Evolutionary conservation across 2,113 vertebrate genomes (phyloP), one percentile per base, ranked within the genome.

Genomic region (Spea multiplicata): DNA sequence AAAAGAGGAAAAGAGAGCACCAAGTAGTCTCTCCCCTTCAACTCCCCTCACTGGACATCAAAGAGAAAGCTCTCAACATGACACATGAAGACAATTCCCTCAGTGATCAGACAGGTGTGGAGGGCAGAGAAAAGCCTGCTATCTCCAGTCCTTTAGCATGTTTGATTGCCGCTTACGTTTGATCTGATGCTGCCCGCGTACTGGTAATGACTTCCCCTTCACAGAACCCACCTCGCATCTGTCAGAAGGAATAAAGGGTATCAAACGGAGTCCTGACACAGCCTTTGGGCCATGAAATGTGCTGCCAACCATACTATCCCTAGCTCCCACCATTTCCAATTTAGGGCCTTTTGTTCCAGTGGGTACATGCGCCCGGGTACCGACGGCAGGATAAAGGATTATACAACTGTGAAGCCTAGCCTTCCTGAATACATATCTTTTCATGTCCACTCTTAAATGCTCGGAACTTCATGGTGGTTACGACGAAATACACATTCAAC

Each of bases 201-300:
- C 86, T 87, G 82, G 89, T 91, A 91, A 93, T 92, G 89, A 92
- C 91, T 92, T 93, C 87, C 89, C 90, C 85, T 85, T 88, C 17
- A 30, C 82, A 86, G 89, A 91, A 90, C 86, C 83, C 88, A 91
- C 88, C 89, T 90, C 88, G 50, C 89, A 91, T 89, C 91, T 94
- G 93, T 94, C 93, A 95, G 78, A 72, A 81, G 44, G 90, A 92
- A 95, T 93, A 95, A 95, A 94, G 88, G 88, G 86, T 86, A 88
- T 95, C 93, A 93, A 88, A 86, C 89, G 89, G 88, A 82, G 82
- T 82, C 84, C 89, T 90, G 91, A 93, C 91, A 93, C 85, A 86
- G 89, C 88, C 91, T 84, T 86, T 88, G 86, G 89, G 90, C 90
- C 92, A 84, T 82, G 87, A 84, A 82, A 86, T 83, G 85, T 77